These are phyloP conservation scores for Xenopus petersii DNA, from an alignment of 2,797 vertebrate species.

Conservation along the genomic window DNA sequence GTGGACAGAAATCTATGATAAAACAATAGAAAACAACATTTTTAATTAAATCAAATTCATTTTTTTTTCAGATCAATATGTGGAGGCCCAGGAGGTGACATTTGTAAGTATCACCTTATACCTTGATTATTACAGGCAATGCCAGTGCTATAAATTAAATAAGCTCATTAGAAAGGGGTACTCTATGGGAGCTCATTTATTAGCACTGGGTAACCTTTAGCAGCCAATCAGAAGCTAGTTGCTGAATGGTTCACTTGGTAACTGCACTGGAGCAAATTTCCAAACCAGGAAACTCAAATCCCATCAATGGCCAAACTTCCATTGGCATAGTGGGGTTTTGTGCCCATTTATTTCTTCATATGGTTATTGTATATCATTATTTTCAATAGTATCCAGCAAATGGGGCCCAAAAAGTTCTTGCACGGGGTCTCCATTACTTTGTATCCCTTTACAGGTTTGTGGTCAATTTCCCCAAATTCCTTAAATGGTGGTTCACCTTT, in stretches of 20 bases:
- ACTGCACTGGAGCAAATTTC: too few species aligned
- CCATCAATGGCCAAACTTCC: too few species aligned
- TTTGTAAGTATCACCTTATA: neutral
- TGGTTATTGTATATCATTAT: neutral
- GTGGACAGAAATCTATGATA: neutral
- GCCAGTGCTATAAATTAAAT: neutral
- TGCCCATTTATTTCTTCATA: neutral
- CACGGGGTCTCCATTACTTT: too few species aligned
- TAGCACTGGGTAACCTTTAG: neutral
- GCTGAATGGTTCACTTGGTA: neutral
- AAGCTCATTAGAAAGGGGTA: neutral
- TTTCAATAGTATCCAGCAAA: too few species aligned
- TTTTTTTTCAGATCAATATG: neutral
- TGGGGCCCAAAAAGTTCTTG: too few species aligned
- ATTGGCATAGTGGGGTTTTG: neutral
- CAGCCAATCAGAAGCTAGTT: neutral
- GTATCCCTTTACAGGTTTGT: too few species aligned
- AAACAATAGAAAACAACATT: too few species aligned
- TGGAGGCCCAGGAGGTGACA: neutral
- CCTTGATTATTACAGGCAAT: neutral
- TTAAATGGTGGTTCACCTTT: too few species aligned
- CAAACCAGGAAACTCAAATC: too few species aligned
- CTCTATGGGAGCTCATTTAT: neutral
- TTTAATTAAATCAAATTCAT: neutral
- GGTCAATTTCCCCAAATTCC: too few species aligned